These are phyloP conservation scores for Mallotus villosus DNA, from an alignment of 2,797 vertebrate genomes.

Conservation along the genomic window DNA sequence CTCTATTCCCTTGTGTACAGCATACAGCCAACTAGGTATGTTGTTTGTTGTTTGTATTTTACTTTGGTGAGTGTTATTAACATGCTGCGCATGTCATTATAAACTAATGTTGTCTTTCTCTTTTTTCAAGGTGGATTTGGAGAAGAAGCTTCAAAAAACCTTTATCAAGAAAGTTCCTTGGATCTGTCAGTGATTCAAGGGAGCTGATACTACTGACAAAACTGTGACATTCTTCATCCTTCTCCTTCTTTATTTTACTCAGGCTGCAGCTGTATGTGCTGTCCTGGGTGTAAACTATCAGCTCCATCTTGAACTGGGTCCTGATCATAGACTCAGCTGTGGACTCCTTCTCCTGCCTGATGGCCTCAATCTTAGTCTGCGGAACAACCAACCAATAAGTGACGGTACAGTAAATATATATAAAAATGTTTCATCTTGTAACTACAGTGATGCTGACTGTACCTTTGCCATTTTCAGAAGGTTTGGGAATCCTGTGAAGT, in stretches of 20 bases:
- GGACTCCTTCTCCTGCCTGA: conserved; percentile 64
- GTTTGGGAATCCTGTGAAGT: conserved; percentile 79
- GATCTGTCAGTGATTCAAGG: no score
- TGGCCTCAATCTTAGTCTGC: conserved; percentile 78
- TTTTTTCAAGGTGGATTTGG: no score
- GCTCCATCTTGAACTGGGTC: conserved; percentile 86
- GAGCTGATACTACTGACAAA: no score
- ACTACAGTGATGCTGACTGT: not conserved
- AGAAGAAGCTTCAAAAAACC: no score
- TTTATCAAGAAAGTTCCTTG: no score
- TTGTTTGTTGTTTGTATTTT: no score
- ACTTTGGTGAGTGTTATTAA: no score
- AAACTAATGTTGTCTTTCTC: no score
- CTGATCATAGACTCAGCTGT: conserved; percentile 70
- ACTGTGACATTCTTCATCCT: no score
- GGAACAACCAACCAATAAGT: conserved; percentile 16
- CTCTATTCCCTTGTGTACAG: no score
- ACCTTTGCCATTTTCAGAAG: conserved; percentile 64
- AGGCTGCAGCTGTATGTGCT: conserved; percentile 63
- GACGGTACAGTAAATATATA: not conserved
- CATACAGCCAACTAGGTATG: no score
- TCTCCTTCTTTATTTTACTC: conserved; percentile 20
- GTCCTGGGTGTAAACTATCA: conserved; percentile 85
- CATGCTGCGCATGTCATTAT: no score
- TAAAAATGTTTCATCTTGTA: not conserved